Evolutionary conservation across 2,888 invertebrate genomes (phyloP).

Genomic region (Hyposoter dolosus): DNA sequence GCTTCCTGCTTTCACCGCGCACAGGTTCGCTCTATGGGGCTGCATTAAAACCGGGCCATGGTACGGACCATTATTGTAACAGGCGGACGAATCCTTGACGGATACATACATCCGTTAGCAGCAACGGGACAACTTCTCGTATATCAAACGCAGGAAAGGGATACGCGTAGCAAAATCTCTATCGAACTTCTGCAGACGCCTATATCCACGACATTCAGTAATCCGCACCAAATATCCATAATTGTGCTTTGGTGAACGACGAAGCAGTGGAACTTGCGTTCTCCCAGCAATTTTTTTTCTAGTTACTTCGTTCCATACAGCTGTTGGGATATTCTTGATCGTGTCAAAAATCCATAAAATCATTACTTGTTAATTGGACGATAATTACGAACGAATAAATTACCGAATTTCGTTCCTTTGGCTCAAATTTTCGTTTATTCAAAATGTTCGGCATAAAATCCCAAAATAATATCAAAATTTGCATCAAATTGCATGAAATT

Average conservation of each 20-base stretch:
- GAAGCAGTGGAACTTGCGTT: too few relatives aligned
- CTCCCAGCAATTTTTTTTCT: too few relatives aligned
- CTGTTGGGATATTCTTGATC: too few relatives aligned
- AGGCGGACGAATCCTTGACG: conserved; percentile 61
- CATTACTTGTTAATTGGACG: too few relatives aligned
- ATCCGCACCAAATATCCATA: not conserved
- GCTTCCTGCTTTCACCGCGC: conserved; percentile 39
- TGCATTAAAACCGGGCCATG: conserved; percentile 37
- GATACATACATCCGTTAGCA: conserved; percentile 33
- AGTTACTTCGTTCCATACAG: too few relatives aligned
- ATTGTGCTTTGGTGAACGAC: not conserved
- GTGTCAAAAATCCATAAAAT: too few relatives aligned
- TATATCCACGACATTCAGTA: not conserved
- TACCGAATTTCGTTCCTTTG: too few relatives aligned
- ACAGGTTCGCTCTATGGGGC: conserved; percentile 28
- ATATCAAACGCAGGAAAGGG: conserved; percentile 59
- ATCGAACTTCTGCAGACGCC: conserved; percentile 6
- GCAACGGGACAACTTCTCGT: conserved; percentile 39
- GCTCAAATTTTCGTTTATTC: too few relatives aligned
- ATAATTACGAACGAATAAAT: too few relatives aligned
- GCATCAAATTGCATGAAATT: too few relatives aligned
- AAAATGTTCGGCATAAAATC: too few relatives aligned
- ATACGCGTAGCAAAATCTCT: conserved; percentile 16
- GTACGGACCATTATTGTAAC: conserved; percentile 58
- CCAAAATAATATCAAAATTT: too few relatives aligned